Evolutionary conservation across 2,888 invertebrate species (phyloP).

Genomic region (Ennomos erosarius): DNA sequence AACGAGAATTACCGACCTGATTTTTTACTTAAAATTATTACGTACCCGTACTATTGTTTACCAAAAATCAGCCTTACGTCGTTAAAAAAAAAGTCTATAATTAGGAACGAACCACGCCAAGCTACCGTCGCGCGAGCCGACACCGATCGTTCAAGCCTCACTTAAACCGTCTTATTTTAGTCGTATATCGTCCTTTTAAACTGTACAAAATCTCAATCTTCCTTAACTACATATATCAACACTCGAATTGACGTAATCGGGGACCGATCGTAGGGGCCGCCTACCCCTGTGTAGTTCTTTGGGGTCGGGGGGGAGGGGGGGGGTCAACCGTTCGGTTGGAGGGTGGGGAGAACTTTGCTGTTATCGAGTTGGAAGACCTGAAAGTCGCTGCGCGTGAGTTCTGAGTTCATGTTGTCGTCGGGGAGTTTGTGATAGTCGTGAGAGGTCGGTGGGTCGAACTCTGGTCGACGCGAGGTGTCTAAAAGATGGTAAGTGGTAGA

Average conservation of each 20-base stretch:
- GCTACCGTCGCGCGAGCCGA: conserved; percentile 66
- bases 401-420: conserved; percentile 81
- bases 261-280: conserved; percentile 62
- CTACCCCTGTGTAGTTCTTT: conserved; percentile 74
- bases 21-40: conserved; percentile 45
- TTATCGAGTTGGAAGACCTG: conserved; percentile 59
- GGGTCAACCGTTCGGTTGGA: conserved; percentile 79
- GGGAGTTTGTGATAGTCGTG: conserved; percentile 64
- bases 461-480: conserved; percentile 66
- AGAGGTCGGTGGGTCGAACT: conserved; percentile 43
- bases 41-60: conserved; percentile 76
- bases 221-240: conserved; percentile 51
- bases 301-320: conserved; percentile 18
- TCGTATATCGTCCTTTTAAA: conserved; percentile 60
- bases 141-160: conserved; percentile 53
- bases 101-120: conserved; percentile 77
- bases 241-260: conserved; percentile 58
- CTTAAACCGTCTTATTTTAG: conserved; percentile 46
- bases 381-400: conserved; percentile 57
- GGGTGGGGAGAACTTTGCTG: conserved; percentile 74
- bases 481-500: conserved; percentile 52
- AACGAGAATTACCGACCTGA: conserved; percentile 51
- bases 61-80: conserved; percentile 76
- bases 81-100: conserved; percentile 75
- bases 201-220: conserved; percentile 71